Evolutionary conservation across 2,797 vertebrate genomes (phyloP), one percentile per base, ranked within the genome.

Genomic region (Ctenopoma multispine): DNA sequence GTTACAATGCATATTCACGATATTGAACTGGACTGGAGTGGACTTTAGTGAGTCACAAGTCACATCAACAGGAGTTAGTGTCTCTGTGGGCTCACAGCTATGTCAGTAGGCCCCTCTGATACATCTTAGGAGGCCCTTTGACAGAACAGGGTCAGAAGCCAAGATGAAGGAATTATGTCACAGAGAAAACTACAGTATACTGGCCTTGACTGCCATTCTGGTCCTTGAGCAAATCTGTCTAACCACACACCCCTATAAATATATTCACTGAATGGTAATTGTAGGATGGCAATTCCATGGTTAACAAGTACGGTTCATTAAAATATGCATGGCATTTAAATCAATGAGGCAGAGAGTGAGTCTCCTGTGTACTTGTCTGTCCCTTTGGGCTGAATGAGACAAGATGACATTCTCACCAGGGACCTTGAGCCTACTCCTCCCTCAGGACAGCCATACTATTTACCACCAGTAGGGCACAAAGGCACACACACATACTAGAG

Each of bases 391-490:
- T 74, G 63, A 81, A 46, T 88, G 88, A 83, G 78, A 92, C 72
- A 86, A 79, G 86, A 92, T 90, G 88, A 92, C 86, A 90, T 84
- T 82, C 89, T 90, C 92, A 88, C 84, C 79, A 79, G 92, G 89
- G 90, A 90, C 85, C 68, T 71, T 81, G 80, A 87, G 86, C 82
- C 70, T 64, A 74, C 72, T 75, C 82, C 69, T 91, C 92, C 88
- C 89, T 66, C 60, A 77, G 86, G 89, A 89, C 83, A 73, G 80
- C 80, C 66, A 44, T 70, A 73, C 79, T 87, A 81, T 89, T 90
- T 88, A 90, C 81, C 68, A 86, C 80, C 79, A 80, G 82, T 75
- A 69, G 72, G 69, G 48, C 67, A 73, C 73, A 77, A 57, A 79
- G 48, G 21, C 71, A 3, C 68, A 65, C 23, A 69, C 49, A 72